Conservation (phyloP, 2,888 invertebrate species). For the Neria commutata region DNA sequence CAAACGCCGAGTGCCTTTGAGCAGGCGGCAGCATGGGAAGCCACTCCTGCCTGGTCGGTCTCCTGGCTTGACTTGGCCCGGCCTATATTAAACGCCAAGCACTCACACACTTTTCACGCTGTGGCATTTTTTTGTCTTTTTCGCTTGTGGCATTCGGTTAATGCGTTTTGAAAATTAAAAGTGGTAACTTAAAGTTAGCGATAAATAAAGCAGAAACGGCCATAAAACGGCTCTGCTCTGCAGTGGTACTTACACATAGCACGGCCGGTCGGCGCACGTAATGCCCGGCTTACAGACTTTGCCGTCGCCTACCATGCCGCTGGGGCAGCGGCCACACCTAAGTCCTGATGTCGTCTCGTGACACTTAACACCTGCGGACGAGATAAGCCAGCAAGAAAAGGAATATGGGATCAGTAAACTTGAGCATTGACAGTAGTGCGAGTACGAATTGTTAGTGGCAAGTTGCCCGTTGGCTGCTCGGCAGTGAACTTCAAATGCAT, state of each 20-base stretch:
- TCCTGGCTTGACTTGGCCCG: too few relatives aligned
- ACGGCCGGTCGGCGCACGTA: slow-evolving; percentile 72
- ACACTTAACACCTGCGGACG: slow-evolving; percentile 69
- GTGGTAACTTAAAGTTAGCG: slow-evolving; percentile 13
- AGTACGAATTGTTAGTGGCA: background rate
- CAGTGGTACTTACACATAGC: slow-evolving; percentile 65
- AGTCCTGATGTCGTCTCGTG: slow-evolving; percentile 72
- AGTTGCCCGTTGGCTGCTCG: too few relatives aligned
- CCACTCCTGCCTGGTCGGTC: too few relatives aligned
- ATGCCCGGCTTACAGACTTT: slow-evolving; percentile 71
- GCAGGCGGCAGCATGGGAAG: too few relatives aligned
- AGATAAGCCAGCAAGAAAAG: slow-evolving; percentile 18
- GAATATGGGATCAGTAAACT: too few relatives aligned
- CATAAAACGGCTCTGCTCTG: background rate
- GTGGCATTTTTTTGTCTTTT: too few relatives aligned
- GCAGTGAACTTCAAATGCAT: too few relatives aligned
- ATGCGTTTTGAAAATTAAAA: slow-evolving; percentile 12
- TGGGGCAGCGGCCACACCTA: slow-evolving; percentile 77
- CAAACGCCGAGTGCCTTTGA: too few relatives aligned
- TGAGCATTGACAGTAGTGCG: background rate
- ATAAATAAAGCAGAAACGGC: slow-evolving; percentile 11
- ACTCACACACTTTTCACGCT: too few relatives aligned
- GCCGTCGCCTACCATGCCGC: slow-evolving; percentile 78
- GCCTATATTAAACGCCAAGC: too few relatives aligned
- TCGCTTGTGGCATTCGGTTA: background rate